Evolutionary conservation across 2,113 vertebrate genomes (phyloP), one percentile per base, ranked within the genome.

Genomic region (Aythya baeri): DNA sequence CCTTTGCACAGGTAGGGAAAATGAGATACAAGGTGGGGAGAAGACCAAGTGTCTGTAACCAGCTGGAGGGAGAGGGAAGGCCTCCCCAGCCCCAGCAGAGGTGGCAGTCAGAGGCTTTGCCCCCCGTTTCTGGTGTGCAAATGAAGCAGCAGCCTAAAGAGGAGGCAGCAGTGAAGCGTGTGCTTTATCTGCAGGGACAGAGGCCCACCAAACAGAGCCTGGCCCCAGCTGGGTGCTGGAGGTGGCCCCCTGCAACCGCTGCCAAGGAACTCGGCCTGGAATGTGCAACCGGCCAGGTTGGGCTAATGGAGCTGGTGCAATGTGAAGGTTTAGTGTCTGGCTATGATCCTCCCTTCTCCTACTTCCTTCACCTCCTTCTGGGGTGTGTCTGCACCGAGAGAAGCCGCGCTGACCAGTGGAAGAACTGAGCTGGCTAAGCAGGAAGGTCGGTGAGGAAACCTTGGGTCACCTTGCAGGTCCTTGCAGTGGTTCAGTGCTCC

Each of bases 351-450:
- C 17, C 58, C n/a, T 17, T 74, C 78, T 52, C 22, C 70, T 66
- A 12, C 90, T 96, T 88, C 93, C 86, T 86, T 29, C 57, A 65
- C 57, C 61, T 83, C 68, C 83, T 27, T 27, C 73, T 88, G 57
- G 32, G 62, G 49, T 59, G 25, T 74, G 50, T 59, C 91, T 67
- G 72, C 25, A 43, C 61, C 27, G 67, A 73, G 59, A 68, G 66
- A 88, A 88, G 71, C 46, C 72, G 43, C 54, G 13, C 54, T 75
- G 74, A 59, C 52, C 27, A 1, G 36, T 31, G 27, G 25, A 49
- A 78, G 52, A 44, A 29, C 50, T 79, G 43, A 58, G 46, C 21
- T 77, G 65, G 17, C 70, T 88, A 9, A 66, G 74, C 8, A 55
- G 7, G 9, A 32, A 32, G 66, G 57, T 25, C 73, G 59, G 49